Evolutionary conservation across 2,113 vertebrate species (phyloP), one percentile per base, ranked within the genome.

Genomic region (Phasianus colchicus): DNA sequence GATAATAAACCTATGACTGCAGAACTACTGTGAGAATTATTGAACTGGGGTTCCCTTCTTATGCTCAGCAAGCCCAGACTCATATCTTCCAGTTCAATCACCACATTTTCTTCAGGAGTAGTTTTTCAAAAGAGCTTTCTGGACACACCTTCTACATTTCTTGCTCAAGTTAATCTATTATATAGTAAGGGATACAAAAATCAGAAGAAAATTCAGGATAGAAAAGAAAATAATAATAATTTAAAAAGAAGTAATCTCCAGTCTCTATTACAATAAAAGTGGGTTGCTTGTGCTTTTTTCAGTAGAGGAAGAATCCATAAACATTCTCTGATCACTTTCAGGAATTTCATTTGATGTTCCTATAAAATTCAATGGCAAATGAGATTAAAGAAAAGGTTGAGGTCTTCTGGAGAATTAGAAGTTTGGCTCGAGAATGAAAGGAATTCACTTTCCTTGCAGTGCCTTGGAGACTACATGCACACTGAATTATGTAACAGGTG

Each of bases 401-500:
- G 32, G 12, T 36, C 15, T 80, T 91, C 42, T 83, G 6, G 48
- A 86, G 82, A 92, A 92, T 22, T 30, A 79, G 88, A 76, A 38
- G 20, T 77, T 85, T 47, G 29, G 71, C 61, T 45, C 58, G 34
- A 89, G 34, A 86, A 92, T 71, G 60, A 67, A 24, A 91, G n/a
- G 50, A 89, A 77, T 88, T 86, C 9, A 8, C 38, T 85, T 88
- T 54, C 19, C 32, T 80, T 93, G 64, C 69, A 47, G 13, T 78
- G 55, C 67, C 18, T 89, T 57, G 64, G 67, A 94, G 75, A 94
- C 82, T 91, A 61, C 21, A 57, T 21, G 54, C 74, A 94, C 91
- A 91, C 91, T 95, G 87, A 95, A 94, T 95, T 91, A 95, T 97
- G 89, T 77, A 95, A 95, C 76, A 96, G 91, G 79, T 27, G 0